Evolutionary conservation across 2,888 invertebrate species (phyloP), one percentile per base, ranked within the genome.

Genomic region (Seira sanloemensis): DNA sequence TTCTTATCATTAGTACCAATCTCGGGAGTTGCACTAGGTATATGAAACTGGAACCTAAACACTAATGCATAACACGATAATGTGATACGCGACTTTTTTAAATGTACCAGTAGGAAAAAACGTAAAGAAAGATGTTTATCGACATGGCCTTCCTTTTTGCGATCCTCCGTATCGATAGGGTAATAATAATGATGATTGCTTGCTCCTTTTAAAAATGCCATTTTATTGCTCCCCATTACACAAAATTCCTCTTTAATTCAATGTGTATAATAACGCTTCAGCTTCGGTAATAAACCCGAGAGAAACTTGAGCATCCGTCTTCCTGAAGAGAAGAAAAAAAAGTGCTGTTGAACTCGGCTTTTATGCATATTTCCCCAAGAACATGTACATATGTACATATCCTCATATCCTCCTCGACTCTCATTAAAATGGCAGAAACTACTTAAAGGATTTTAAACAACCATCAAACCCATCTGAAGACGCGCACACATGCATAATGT

Each of bases 1-100:
- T 72, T 50, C 73, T 79, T 79, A 79, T 79, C 79, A 73, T 73
- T 79, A 66, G 46, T 78, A 78, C 73, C 73, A 79, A 79, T 73
- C 67, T 73, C 54, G 58, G 2, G 21, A 21, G 21, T 1, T 37
- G 37, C 37, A 37, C 37, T 37, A 12, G 5, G 12, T 37, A n/a
- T 37, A 37, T 37, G 4, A 37, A 37, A 37, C 37, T 37, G 37
- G 37, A 37, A 37, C 37, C 12, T n/a, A n/a, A n/a, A n/a, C 37
- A 37, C 37, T 37, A 4, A 7, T 4, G 37, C 37, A 7, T 37
- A 12, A 12, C 12, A 37, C 12, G 12, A 37, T 37, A 37, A 37
- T 37, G 37, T 37, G 4, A 7, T 4, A 37, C 37, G n/a, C n/a
- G n/a, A 37, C 37, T 37, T 37, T 4, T 37, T 37, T 4, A 37